phyloP scores from a whole-genome alignment of 1,140 invertebrate species.

The Idris sp. region DNA sequence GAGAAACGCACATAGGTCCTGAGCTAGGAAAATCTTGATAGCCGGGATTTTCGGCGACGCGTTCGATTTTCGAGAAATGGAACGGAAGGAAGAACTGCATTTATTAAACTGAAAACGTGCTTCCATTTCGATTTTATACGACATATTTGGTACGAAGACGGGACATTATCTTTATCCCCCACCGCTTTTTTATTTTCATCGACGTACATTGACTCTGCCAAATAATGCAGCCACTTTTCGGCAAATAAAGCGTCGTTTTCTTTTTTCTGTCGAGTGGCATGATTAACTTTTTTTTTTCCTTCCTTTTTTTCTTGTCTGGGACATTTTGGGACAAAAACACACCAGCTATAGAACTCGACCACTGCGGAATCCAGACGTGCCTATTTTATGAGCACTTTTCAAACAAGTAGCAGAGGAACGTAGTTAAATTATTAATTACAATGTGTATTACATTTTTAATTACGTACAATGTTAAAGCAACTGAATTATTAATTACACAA shows the following conservation, averaged over 20 bases:
- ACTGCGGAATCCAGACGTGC: too few relatives aligned
- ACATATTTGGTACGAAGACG: constrained; percentile 39
- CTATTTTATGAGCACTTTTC: too few relatives aligned
- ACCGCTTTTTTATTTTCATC: constrained; percentile 37
- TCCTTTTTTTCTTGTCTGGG: too few relatives aligned
- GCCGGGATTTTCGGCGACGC: constrained; percentile 59
- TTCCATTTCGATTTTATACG: constrained; percentile 43
- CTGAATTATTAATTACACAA: too few relatives aligned
- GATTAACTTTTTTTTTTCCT: too few relatives aligned
- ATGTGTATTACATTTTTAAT: too few relatives aligned
- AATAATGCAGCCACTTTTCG: constrained; percentile 38
- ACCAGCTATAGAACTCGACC: too few relatives aligned
- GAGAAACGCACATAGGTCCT: constrained; percentile 58
- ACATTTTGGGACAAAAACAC: too few relatives aligned
- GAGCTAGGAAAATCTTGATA: constrained; percentile 37
- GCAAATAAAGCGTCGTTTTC: constrained; percentile 7
- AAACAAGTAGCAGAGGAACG: too few relatives aligned
- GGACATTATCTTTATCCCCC: constrained; percentile 24
- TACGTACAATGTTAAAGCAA: too few relatives aligned
- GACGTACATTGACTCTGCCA: constrained; percentile 29
- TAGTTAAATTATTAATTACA: too few relatives aligned
- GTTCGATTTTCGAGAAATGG: constrained; percentile 69
- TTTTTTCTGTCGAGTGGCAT: too few relatives aligned
- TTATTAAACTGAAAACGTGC: constrained; percentile 72
- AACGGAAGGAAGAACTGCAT: constrained; percentile 72